Evolutionary conservation across 53 echinoderm and acorn worm species (phyloP).

Genomic region (Zoroaster sp.): DNA sequence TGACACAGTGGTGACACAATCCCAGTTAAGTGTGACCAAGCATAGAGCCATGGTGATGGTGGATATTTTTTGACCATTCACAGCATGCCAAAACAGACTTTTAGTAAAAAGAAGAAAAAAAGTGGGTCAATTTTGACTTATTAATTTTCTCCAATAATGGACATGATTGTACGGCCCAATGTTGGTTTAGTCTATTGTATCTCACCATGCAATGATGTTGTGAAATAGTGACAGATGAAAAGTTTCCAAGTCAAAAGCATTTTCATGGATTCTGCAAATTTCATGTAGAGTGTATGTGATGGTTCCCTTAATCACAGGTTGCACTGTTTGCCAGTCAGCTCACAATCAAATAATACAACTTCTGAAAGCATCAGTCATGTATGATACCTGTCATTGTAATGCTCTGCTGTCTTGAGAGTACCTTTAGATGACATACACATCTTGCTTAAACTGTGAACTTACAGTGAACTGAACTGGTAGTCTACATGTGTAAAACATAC

Average conservation of each 20-base stretch:
- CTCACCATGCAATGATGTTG: neutral
- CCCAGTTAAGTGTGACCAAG: neutral
- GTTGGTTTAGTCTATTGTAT: too few relatives aligned
- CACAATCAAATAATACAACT: neutral
- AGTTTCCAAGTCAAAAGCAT: too few relatives aligned
- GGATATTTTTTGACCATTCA: neutral
- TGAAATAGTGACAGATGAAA: too few relatives aligned
- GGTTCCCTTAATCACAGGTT: too few relatives aligned
- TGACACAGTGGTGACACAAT: constrained; percentile 20
- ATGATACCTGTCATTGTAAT: too few relatives aligned
- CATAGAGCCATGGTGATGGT: neutral
- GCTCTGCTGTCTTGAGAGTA: neutral
- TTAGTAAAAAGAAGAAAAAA: neutral
- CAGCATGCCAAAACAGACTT: neutral
- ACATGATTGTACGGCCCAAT: too few relatives aligned
- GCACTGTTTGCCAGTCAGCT: too few relatives aligned
- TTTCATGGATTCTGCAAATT: neutral
- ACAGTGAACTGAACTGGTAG: too few relatives aligned
- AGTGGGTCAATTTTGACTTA: neutral
- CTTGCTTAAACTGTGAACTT: too few relatives aligned
- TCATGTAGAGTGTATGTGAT: neutral
- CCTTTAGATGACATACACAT: too few relatives aligned
- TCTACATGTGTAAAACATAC: too few relatives aligned
- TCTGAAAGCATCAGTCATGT: neutral
- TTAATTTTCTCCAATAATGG: neutral